Evolutionary conservation across 2,888 invertebrate species (phyloP).

Genomic region (Smittia aterrima): DNA sequence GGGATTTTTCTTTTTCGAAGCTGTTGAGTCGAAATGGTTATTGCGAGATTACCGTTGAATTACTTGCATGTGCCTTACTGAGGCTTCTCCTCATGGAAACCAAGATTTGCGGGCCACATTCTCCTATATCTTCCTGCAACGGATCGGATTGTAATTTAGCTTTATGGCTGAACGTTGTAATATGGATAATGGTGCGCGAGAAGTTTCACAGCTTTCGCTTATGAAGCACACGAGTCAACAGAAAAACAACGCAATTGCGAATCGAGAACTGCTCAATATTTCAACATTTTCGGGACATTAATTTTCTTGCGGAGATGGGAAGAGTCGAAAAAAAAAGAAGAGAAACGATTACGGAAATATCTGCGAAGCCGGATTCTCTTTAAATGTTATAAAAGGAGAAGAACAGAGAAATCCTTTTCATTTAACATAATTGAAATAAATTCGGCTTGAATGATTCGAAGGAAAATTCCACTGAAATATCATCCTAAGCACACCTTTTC

Average conservation of each 20-base stretch:
- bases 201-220: neutral
- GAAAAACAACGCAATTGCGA: slow-evolving; percentile 28
- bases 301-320: slow-evolving; percentile 21
- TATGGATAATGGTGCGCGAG: slow-evolving; percentile 19
- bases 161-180: slow-evolving; percentile 14
- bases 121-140: no score
- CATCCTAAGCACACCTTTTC: neutral
- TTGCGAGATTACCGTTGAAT: neutral
- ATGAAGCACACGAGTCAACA: slow-evolving; percentile 26
- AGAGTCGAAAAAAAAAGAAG: neutral
- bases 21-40: neutral
- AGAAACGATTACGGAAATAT: slow-evolving; percentile 34
- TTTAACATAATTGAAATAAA: slow-evolving; percentile 38
- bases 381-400: neutral
- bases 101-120: neutral
- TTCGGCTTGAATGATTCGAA: slow-evolving; percentile 39
- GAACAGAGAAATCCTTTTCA: slow-evolving; percentile 34
- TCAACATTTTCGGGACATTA: slow-evolving; percentile 37
- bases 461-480: slow-evolving; percentile 30
- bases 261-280: slow-evolving; percentile 34
- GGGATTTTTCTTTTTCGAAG: neutral
- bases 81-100: neutral
- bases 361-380: neutral
- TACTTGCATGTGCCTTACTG: neutral
- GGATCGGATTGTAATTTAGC: slow-evolving; percentile 23